phyloP scores from a whole-genome alignment of 2,888 invertebrate species.

The Rhingia campestris region DNA sequence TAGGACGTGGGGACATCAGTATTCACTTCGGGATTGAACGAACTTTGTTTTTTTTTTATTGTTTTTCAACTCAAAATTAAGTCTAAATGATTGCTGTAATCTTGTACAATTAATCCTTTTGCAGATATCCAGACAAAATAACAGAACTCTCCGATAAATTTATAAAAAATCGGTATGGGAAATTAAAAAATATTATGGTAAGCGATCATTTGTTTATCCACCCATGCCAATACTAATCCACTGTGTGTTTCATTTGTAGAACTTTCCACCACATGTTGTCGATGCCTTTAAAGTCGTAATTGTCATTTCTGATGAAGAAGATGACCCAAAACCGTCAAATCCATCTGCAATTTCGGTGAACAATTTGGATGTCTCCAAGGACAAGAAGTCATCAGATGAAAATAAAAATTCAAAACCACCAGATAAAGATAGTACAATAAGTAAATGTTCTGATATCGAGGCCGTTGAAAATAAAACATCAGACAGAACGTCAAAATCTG shows the following conservation, averaged over 20 bases:
- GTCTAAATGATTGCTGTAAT: too few relatives aligned
- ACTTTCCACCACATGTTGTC: conserved; percentile 36
- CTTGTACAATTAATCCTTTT: background rate
- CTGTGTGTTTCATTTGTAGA: conserved; percentile 15
- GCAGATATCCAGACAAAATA: conserved; percentile 31
- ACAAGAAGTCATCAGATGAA: background rate
- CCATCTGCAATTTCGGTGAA: background rate
- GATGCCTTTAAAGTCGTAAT: conserved; percentile 39
- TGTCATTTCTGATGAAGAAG: conserved; percentile 58
- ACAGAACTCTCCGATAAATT: conserved; percentile 30
- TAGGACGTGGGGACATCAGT: too few relatives aligned
- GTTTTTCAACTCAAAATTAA: too few relatives aligned
- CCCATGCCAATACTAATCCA: background rate
- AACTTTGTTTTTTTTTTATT: too few relatives aligned
- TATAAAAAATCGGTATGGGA: conserved; percentile 21
- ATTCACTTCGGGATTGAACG: too few relatives aligned
- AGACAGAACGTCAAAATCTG: background rate
- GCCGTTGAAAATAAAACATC: background rate
- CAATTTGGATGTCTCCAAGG: background rate
- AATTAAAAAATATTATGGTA: conserved; percentile 28
- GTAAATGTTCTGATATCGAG: background rate
- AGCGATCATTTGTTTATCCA: background rate
- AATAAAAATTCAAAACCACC: background rate
- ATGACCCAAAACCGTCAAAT: background rate
- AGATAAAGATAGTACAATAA: background rate